Conservation (phyloP, 1,140 invertebrate genomes). For the Drosophila novamexicana region DNA sequence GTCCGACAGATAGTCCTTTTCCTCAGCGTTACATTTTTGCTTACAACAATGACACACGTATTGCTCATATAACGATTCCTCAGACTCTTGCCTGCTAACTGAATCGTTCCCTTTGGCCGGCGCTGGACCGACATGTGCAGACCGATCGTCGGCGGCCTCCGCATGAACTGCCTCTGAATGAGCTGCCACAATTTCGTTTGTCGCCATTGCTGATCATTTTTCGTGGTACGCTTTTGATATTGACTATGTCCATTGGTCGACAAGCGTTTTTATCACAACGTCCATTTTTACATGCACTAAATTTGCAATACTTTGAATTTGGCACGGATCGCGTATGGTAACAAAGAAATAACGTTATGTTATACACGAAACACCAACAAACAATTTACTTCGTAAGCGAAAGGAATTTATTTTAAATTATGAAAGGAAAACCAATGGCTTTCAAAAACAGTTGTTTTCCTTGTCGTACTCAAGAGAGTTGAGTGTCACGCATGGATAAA, state of each 20-base stretch:
- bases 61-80: slow-evolving; percentile 22
- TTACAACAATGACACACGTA: slow-evolving; percentile 59
- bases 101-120: no score
- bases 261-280: slow-evolving; percentile 29
- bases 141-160: background rate
- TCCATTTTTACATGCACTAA: slow-evolving; percentile 54
- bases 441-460: background rate
- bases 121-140: background rate
- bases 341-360: background rate
- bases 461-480: no score
- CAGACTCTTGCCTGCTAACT: slow-evolving; percentile 6
- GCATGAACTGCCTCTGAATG: background rate
- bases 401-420: background rate
- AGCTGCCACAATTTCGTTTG: background rate
- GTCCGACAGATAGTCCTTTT: slow-evolving; percentile 44
- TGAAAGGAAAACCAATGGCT: background rate
- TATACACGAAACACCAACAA: background rate
- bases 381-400: background rate
- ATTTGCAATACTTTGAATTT: slow-evolving; percentile 8
- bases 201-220: slow-evolving; percentile 14
- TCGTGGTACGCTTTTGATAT: slow-evolving; percentile 5
- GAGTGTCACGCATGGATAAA: no score
- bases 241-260: slow-evolving; percentile 50
- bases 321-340: background rate
- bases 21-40: slow-evolving; percentile 27